Evolutionary conservation across 1,140 invertebrate species (phyloP), one percentile per base, ranked within the genome.

Genomic region (Brachystomella parvula): DNA sequence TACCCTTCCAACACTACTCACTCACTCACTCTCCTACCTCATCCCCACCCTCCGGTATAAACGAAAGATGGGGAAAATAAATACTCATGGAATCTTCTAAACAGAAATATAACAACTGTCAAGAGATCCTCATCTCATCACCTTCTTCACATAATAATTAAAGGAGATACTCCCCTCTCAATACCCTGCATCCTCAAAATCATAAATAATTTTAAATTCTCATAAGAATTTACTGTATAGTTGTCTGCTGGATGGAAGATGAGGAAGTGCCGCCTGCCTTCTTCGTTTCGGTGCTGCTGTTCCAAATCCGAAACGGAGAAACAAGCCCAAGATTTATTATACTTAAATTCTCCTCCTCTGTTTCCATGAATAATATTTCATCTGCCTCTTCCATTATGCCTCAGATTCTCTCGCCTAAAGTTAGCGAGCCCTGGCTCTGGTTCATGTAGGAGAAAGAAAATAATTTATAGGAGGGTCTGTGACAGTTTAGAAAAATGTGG

Each of bases 141-240:
- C 53, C n/a, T 29, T 57, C 53, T 57, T 57, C 58, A 60, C 30
- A 60, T 60, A 19, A 39, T 39, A 39, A 39, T 39, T 39, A 39
- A 39, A 19, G 35, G 6, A 6, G 19, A 9, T 19, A 39, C 19
- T 39, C 35, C 35, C 35, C 19, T 39, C 35, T 19, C 35, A 9
- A 6, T 39, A 9, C 35, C 6, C 35, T 39, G 35, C 35, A 9
- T 39, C 35, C 35, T 39, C 19, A 6, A n/a, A n/a, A n/a, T n/a
- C n/a, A n/a, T n/a, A n/a, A n/a, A n/a, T n/a, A n/a, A n/a, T n/a
- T n/a, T n/a, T n/a, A n/a, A n/a, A n/a, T n/a, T n/a, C n/a, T n/a
- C n/a, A n/a, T n/a, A n/a, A n/a, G n/a, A n/a, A n/a, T 19, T 39
- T 39, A 6, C 35, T 9, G 35, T 6, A 39, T 6, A 6, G 35